Conservation (phyloP, 2,797 vertebrate genomes). For the Netta rufina region DNA sequence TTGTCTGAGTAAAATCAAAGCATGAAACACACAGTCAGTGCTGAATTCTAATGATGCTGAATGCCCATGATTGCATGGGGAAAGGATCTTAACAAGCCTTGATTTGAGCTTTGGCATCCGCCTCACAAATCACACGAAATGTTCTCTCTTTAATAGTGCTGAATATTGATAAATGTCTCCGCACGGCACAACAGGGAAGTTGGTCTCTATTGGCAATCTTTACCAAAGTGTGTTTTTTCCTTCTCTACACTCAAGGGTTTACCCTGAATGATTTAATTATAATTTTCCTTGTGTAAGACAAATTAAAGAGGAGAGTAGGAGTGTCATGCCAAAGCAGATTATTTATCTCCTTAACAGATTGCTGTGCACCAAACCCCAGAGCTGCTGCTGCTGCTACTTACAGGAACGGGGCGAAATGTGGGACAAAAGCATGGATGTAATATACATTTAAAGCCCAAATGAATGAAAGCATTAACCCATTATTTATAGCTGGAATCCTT, state of each 20-base stretch:
- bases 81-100: conserved; percentile 82
- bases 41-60: conserved; percentile 78
- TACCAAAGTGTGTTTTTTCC: conserved; percentile 80
- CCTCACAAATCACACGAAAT: conserved; percentile 80
- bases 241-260: conserved; percentile 85
- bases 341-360: conserved; percentile 97
- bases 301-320: conserved; percentile 93
- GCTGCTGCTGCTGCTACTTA: conserved; percentile 82
- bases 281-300: conserved; percentile 92
- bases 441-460: conserved; percentile 57
- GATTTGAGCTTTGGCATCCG: conserved; percentile 76
- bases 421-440: conserved; percentile 71
- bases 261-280: conserved; percentile 98
- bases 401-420: conserved; percentile 78
- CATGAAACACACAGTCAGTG: conserved; percentile 65
- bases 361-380: conserved; percentile 89
- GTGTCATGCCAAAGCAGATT: conserved; percentile 92
- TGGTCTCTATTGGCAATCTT: conserved; percentile 81
- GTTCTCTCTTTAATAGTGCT: conserved; percentile 68
- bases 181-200: conserved; percentile 75
- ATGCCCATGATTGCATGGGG: conserved; percentile 65
- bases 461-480: conserved; percentile 65
- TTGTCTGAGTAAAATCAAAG: conserved; percentile 77
- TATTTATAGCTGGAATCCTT: conserved; percentile 33
- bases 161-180: conserved; percentile 83